Base-by-base conservation (phyloP, 2,888 invertebrate genomes). In the Drosophila melanocephala region DNA sequence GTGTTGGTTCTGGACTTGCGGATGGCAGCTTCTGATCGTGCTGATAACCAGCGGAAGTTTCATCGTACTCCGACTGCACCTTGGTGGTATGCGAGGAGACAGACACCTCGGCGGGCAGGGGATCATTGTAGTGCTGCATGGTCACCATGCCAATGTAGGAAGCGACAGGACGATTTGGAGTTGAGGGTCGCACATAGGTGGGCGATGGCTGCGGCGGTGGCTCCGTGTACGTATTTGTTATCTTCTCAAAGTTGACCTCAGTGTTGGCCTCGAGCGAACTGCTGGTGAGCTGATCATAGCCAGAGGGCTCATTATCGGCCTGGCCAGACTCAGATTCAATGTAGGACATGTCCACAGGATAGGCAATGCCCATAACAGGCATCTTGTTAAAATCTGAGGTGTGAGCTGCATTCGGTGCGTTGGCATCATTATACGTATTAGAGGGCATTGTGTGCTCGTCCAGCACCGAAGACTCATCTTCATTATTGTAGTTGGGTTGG, bases 351-450 rank as follows among this genome's bases (percentile, higher is more conserved):
- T 92, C 92, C 14, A 93, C 91, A 0, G 93, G 93, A 30, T 93
- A 93, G 2, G 93, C 93, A 56, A 92, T 91, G 30, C 93, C 93
- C 64, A 92, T 77, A 4, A 88, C 92, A 1, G 93, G 93, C 93
- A 93, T 93, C 77, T 93, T 93, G 62, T 93, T 93, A 55, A 93
- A 93, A 50, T 93, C 89, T 0, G 93, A 92, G 4, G 93, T 93
- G 7, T 89, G 91, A 0, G 90, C 88, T 0, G 79, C 77, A 9
- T 75, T 59, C 0, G 81, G 55, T 0, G 81, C 71, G 3, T 35
- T 60, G 5, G 75, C 84, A 66, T 92, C 92, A 30, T 92, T 82
- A 57, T 93, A 93, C 26, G 84, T 77, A 7, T 42, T 83, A 0
- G 87, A 86, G 0, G 93, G 93, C 79, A 92, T 75, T 0, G 93